Percentiles rank a stretch among this genome's conserved stretches.
Evolutionary conservation across 2,888 invertebrate species (phyloP).

Genomic region (Isoperla grammatica): DNA sequence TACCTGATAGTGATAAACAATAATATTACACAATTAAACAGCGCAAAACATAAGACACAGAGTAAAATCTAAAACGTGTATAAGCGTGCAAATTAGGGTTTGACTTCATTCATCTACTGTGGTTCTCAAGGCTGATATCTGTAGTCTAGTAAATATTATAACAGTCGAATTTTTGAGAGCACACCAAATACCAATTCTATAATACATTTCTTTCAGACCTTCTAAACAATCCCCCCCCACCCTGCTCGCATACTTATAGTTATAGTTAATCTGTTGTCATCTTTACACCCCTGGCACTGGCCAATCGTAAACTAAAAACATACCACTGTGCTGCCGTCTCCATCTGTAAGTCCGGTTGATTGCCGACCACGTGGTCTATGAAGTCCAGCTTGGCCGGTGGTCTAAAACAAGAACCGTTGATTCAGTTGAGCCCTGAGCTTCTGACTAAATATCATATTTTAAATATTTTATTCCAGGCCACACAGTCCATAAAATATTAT

Average conservation of each 20-base stretch:
- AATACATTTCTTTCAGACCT: too few species aligned
- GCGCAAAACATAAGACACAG: background rate
- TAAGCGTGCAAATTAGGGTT: too few species aligned
- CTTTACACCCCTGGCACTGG: background rate
- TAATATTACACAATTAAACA: slow-evolving; percentile 14
- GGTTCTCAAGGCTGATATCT: too few species aligned
- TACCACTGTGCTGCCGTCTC: slow-evolving; percentile 83
- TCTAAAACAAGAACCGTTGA: slow-evolving; percentile 46
- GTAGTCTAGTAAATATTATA: too few species aligned
- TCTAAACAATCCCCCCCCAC: too few species aligned
- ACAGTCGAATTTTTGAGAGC: too few species aligned
- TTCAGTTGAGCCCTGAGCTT: slow-evolving; percentile 19
- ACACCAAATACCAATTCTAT: too few species aligned
- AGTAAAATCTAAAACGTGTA: background rate
- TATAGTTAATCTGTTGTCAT: too few species aligned
- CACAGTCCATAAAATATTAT: too few species aligned
- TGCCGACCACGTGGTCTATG: slow-evolving; percentile 96
- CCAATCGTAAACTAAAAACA: slow-evolving; percentile 29
- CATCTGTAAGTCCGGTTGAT: slow-evolving; percentile 92
- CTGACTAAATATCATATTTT: slow-evolving; percentile 14
- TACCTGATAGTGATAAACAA: slow-evolving; percentile 50
- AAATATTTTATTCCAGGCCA: too few species aligned
- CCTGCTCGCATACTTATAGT: too few species aligned
- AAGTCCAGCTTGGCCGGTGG: slow-evolving; percentile 73
- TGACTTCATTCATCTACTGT: too few species aligned